A percentile compares a stretch with the other conserved stretches of the same genome.
Conservation (phyloP, 2,797 vertebrate species). For the Vultur gryphus region DNA sequence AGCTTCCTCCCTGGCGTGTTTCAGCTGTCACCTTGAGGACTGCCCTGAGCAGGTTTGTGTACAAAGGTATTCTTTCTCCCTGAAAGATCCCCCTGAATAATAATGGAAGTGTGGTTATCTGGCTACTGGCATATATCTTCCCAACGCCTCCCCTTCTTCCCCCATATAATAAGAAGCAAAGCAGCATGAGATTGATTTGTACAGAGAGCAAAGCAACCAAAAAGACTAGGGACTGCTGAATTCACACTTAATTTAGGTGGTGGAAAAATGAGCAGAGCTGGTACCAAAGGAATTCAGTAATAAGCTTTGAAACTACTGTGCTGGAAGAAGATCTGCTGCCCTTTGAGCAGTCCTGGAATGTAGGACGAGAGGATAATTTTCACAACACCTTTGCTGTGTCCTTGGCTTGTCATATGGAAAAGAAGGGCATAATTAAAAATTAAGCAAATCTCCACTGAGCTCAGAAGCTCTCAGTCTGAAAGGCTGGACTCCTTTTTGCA, state of each 20-base stretch:
- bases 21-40: not conserved
- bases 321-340: not conserved
- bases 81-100: not conserved
- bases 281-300: not conserved
- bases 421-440: not conserved
- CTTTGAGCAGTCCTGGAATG: not conserved
- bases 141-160: not conserved
- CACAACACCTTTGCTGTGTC: not conserved
- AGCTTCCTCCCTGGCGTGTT: not conserved
- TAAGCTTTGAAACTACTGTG: not conserved
- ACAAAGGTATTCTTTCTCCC: not conserved
- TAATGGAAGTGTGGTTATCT: not conserved
- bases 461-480: not conserved
- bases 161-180: not conserved
- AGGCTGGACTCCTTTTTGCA: not conserved
- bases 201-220: not conserved
- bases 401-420: not conserved
- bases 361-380: not conserved
- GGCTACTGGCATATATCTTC: not conserved
- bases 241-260: not conserved
- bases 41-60: not conserved
- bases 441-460: not conserved
- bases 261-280: not conserved
- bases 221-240: not conserved
- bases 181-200: not conserved